phyloP scores from a whole-genome alignment of 2,888 invertebrate species.

The Melikaiella ostensackeni region DNA sequence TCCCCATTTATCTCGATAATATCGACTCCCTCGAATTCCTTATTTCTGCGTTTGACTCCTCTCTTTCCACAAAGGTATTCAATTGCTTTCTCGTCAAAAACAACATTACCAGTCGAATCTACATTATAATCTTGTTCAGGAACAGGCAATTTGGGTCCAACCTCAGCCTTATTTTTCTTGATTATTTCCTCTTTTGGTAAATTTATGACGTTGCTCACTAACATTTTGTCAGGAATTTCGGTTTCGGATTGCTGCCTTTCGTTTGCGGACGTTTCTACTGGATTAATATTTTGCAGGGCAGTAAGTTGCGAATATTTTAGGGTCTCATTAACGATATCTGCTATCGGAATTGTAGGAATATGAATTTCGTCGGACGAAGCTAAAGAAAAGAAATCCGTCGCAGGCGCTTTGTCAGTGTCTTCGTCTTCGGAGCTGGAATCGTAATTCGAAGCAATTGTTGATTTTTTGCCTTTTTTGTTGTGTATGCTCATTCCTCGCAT shows the following conservation, averaged over 20 bases:
- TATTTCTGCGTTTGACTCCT: constrained; percentile 76
- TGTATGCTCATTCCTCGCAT: constrained; percentile 20
- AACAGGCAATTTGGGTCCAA: constrained; percentile 74
- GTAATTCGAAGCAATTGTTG: constrained; percentile 63
- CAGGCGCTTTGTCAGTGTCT: constrained; percentile 53
- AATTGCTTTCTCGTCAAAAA: constrained; percentile 74
- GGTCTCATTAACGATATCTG: constrained; percentile 4
- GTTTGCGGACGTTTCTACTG: not conserved
- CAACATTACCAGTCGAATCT: constrained; percentile 71
- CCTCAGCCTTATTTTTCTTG: constrained; percentile 75
- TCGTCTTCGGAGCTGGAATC: constrained; percentile 73
- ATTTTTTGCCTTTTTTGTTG: constrained; percentile 66
- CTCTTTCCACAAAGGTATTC: constrained; percentile 74
- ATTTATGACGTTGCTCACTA: constrained; percentile 79
- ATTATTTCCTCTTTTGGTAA: constrained; percentile 78
- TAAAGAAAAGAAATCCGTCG: constrained; percentile 73
- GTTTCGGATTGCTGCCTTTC: not conserved
- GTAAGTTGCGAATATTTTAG: constrained; percentile 43
- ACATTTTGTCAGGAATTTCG: not conserved
- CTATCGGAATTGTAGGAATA: constrained; percentile 6
- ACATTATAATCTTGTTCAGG: constrained; percentile 76
- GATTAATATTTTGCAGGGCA: constrained; percentile 42
- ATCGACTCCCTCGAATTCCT: constrained; percentile 80
- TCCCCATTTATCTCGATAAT: constrained; percentile 91
- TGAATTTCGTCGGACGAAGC: constrained; percentile 52